Percentiles rank a stretch among this genome's conserved stretches.
Conservation (phyloP, 2,113 vertebrate species). For the Silurus glanis region DNA sequence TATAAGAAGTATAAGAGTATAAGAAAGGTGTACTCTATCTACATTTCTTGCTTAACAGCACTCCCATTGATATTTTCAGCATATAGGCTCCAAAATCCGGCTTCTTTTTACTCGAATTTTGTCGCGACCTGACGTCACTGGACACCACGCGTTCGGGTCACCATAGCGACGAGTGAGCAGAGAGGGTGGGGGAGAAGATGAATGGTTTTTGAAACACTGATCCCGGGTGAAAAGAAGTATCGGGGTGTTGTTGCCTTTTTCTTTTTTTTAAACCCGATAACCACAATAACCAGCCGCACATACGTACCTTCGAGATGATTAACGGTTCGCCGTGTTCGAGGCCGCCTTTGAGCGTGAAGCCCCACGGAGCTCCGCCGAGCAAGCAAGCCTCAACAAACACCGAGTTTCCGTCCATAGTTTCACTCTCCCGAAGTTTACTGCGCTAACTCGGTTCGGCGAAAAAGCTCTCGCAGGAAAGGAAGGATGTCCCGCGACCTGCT, state of each 20-base stretch:
- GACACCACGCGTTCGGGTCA: neutral
- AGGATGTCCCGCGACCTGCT: conserved; percentile 12
- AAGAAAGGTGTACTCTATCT: neutral
- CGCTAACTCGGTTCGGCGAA: conserved; percentile 50
- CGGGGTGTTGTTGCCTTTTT: too few relatives aligned
- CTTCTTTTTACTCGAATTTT: neutral
- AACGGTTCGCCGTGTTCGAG: conserved; percentile 85
- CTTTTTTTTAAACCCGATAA: neutral
- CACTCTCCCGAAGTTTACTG: conserved; percentile 50
- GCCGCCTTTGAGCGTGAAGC: conserved; percentile 91
- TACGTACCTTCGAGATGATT: conserved; percentile 92
- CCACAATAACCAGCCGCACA: neutral
- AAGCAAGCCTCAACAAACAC: conserved; percentile 83
- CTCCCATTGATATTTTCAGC: neutral
- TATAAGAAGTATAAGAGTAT: too few relatives aligned
- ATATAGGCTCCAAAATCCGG: neutral
- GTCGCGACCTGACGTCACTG: conserved; percentile 14
- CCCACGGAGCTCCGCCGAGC: conserved; percentile 93
- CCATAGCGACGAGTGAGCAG: conserved; percentile 13
- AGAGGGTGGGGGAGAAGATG: neutral
- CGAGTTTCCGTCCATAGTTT: conserved; percentile 63
- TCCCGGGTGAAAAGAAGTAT: too few relatives aligned
- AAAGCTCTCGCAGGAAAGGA: conserved; percentile 18
- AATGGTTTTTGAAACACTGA: neutral
- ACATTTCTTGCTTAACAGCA: neutral